phyloP scores from a whole-genome alignment of 1,140 invertebrate genomes.

The Plectrocnemia conspersa region DNA sequence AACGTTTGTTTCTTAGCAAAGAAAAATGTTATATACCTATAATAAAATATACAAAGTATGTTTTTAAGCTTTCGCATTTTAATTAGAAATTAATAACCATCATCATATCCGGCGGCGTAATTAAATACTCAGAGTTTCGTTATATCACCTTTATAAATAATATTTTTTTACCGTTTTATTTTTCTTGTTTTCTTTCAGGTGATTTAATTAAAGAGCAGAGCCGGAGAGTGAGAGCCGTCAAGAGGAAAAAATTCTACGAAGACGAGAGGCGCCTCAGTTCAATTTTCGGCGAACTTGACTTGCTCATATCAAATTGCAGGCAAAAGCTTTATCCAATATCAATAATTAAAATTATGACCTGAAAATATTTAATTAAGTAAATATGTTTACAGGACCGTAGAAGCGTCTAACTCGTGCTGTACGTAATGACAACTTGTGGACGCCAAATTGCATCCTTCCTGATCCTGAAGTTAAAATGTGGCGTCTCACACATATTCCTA shows the following conservation, averaged over 20 bases:
- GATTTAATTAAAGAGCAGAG: slow-evolving; percentile 16
- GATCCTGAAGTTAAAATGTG: slow-evolving; percentile 10
- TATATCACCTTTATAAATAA: no score
- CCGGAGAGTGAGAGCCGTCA: slow-evolving; percentile 12
- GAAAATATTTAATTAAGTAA: neutral
- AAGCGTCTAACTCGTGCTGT: slow-evolving; percentile 29
- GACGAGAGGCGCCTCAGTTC: slow-evolving; percentile 15
- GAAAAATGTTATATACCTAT: no score
- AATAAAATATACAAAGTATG: no score
- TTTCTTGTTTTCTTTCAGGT: slow-evolving; percentile 20
- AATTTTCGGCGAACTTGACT: slow-evolving; percentile 23
- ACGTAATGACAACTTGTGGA: slow-evolving; percentile 25
- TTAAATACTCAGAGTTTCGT: no score
- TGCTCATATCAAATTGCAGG: slow-evolving; percentile 34
- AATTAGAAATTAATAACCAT: no score
- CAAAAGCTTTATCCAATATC: slow-evolving; percentile 4
- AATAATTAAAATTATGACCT: neutral
- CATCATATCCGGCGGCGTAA: no score
- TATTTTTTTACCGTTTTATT: no score
- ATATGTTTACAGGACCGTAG: slow-evolving; percentile 26
- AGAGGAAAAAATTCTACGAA: slow-evolving; percentile 15
- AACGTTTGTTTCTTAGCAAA: no score
- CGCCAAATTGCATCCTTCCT: slow-evolving; percentile 14
- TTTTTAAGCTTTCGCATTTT: no score
- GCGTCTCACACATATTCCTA: slow-evolving; percentile 17